Evolutionary conservation across 2,797 vertebrate genomes (phyloP).

Genomic region (Poliocrania exsul): DNA sequence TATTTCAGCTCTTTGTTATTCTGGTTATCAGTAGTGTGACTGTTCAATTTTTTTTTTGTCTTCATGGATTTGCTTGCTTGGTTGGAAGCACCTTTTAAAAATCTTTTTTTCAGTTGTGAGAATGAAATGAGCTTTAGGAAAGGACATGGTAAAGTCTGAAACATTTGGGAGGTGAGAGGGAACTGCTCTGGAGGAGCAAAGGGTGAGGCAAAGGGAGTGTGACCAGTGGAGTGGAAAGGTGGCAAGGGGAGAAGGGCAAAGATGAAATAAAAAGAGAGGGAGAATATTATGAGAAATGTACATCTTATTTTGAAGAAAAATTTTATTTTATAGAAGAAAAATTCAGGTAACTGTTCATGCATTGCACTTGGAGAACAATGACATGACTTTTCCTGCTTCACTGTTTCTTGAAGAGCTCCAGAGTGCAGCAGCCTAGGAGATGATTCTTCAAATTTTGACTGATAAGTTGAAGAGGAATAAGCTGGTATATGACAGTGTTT

Average conservation of each 20-base stretch:
- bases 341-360: neutral
- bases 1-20: neutral
- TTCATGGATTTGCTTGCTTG: neutral
- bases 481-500: neutral
- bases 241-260: neutral
- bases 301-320: neutral
- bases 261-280: neutral
- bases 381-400: neutral
- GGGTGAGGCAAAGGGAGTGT: neutral
- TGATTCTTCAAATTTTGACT: neutral
- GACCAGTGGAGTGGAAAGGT: neutral
- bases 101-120: neutral
- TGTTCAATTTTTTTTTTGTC: neutral
- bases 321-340: neutral
- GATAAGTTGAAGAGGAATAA: neutral
- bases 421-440: neutral
- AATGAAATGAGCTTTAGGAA: neutral
- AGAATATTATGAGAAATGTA: neutral
- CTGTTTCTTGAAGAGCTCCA: neutral
- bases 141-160: neutral
- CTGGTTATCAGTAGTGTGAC: neutral
- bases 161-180: neutral
- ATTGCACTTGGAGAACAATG: neutral
- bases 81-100: neutral
- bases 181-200: neutral